Conservation (phyloP, 2,797 vertebrate genomes). For the Acanthornis magna region DNA sequence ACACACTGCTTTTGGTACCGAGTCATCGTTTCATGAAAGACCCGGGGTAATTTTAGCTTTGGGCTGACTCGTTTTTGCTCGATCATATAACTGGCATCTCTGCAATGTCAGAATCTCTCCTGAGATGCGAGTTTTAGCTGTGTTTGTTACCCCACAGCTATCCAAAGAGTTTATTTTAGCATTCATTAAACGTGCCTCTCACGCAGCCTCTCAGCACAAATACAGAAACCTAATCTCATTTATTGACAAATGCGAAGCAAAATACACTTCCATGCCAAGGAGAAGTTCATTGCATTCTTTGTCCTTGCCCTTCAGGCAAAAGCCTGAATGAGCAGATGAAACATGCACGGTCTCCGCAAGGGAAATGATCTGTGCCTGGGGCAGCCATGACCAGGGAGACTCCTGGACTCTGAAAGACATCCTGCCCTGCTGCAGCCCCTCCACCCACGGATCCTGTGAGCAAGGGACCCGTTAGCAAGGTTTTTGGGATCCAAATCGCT, state of each 20-base stretch:
- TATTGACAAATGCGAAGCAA: constrained; percentile 60
- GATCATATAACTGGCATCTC: constrained; percentile 10
- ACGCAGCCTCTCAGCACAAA: constrained; percentile 36
- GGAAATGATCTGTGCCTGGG: background rate
- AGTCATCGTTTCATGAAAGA: background rate
- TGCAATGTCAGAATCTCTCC: constrained; percentile 18
- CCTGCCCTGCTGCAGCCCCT: background rate
- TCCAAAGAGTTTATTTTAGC: constrained; percentile 32
- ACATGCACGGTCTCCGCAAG: background rate
- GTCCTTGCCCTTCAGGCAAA: constrained; percentile 51
- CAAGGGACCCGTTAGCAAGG: background rate
- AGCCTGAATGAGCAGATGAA: constrained; percentile 29
- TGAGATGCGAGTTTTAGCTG: background rate
- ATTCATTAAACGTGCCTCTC: constrained; percentile 29
- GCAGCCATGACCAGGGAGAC: background rate
- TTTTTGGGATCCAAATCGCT: background rate
- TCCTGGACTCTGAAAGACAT: background rate
- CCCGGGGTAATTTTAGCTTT: background rate
- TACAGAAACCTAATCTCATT: constrained; percentile 46
- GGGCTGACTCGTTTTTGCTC: background rate
- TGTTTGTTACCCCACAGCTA: constrained; percentile 34
- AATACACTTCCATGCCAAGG: constrained; percentile 46
- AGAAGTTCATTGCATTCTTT: constrained; percentile 56
- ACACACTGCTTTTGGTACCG: background rate
- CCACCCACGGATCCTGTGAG: background rate